phyloP scores from a whole-genome alignment of 2,113 vertebrate genomes.

The Ramphastos sulfuratus region DNA sequence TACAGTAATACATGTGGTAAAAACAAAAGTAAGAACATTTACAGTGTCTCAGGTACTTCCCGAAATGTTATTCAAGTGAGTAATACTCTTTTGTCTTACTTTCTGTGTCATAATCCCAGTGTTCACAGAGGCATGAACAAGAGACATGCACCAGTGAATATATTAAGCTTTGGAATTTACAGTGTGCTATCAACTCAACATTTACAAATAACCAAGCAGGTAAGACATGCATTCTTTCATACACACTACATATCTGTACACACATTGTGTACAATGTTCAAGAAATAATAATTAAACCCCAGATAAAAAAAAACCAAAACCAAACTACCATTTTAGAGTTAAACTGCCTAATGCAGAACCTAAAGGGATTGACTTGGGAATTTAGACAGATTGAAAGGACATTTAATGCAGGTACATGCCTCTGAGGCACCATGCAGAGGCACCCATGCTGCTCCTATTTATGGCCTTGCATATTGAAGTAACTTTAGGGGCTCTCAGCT shows the following conservation, averaged over 20 bases:
- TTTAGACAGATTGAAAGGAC: not conserved
- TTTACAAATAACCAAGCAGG: slow-evolving; percentile 12
- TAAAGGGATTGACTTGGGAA: not conserved
- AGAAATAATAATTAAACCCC: not conserved
- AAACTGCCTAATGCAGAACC: not conserved
- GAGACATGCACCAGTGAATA: slow-evolving; percentile 22
- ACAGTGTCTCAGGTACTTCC: slow-evolving; percentile 62
- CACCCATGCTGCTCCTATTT: not conserved
- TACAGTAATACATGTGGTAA: slow-evolving; percentile 8
- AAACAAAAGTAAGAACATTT: slow-evolving; percentile 6
- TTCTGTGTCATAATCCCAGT: not conserved
- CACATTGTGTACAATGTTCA: not conserved
- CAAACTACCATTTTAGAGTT: not conserved
- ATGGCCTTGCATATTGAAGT: accelerated
- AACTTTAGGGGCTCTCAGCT: not conserved
- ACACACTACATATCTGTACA: not conserved
- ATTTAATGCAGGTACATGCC: not conserved
- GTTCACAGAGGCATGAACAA: slow-evolving; percentile 49
- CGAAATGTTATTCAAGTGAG: slow-evolving; percentile 35
- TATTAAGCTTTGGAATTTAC: slow-evolving; percentile 35
- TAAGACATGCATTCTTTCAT: not conserved
- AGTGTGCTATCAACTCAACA: slow-evolving; percentile 23
- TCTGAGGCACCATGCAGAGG: not conserved
- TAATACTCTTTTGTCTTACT: slow-evolving; percentile 56
- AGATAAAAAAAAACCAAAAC: not conserved